A percentile compares a stretch with the other conserved stretches of the same genome.
Evolutionary conservation across 2,113 vertebrate genomes (phyloP).

Genomic region (Poeciliopsis occidentalis): DNA sequence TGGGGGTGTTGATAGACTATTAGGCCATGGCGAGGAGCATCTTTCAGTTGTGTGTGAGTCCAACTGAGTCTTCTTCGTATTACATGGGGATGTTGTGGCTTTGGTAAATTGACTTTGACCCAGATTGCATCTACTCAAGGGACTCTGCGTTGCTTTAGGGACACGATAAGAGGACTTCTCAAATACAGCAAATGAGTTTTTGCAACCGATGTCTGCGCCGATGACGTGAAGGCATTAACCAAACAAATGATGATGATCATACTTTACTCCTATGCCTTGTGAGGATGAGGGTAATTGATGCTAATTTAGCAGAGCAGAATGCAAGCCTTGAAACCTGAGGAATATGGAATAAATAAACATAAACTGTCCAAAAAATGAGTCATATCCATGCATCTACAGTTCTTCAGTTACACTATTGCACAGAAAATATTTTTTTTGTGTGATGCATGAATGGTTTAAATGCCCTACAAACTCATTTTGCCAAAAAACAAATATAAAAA

Average conservation of each 20-base stretch:
- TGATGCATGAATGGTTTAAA: background rate
- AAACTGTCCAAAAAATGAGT: background rate
- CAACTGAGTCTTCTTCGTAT: slow-evolving; percentile 52
- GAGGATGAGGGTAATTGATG: slow-evolving; percentile 14
- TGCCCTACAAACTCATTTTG: background rate
- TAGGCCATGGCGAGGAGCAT: slow-evolving; percentile 26
- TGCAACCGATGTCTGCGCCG: slow-evolving; percentile 32
- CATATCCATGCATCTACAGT: background rate
- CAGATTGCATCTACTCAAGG: slow-evolving; percentile 39
- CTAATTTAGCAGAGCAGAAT: slow-evolving; percentile 8
- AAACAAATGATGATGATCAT: slow-evolving; percentile 1
- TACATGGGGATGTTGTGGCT: slow-evolving; percentile 44
- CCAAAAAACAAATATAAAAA: background rate
- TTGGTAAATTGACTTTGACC: slow-evolving; percentile 35
- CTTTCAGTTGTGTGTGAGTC: slow-evolving; percentile 25
- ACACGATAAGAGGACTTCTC: slow-evolving; percentile 46
- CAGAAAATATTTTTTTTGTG: no score
- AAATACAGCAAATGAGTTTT: slow-evolving; percentile 54
- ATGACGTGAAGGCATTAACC: slow-evolving; percentile 52
- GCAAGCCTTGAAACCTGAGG: slow-evolving; percentile 14
- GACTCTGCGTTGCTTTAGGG: slow-evolving; percentile 39
- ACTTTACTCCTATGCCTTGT: background rate
- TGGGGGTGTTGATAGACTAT: slow-evolving; percentile 55
- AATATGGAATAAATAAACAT: background rate
- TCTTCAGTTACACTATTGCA: background rate